Base-by-base conservation (phyloP, 2,113 vertebrate species). In the Orientallactaga bullata region DNA sequence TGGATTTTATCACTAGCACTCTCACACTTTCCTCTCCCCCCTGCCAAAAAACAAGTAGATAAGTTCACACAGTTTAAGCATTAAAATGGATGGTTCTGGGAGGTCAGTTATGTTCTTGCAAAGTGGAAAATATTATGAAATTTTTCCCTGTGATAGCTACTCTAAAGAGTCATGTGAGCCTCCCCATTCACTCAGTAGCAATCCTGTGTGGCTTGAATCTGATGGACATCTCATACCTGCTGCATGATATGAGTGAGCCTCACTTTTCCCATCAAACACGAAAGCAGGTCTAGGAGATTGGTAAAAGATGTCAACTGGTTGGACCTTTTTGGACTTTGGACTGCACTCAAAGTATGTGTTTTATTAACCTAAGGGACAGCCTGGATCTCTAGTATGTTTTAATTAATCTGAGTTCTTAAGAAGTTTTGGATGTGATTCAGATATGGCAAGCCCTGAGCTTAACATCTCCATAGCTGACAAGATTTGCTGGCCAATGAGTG, bases 361-460 rank as follows among this genome's bases (percentile, higher is more conserved):
- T 93, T 83, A 79, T 68, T 76, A 94, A 85, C 74, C 87, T 35
- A 71, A 93, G 69, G 82, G 93, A 90, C 69, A 95, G 69, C 60
- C 68, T 42, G 72, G 89, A 95, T 94, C 78, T 82, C 80, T 30
- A 92, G 69, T 77, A 88, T 96, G 95, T 93, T 95, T 96, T 89
- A 93, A 85, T 73, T 95, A 96, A 95, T 94, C 94, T 73, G 32
- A 65, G 60, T 88, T 96, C 91, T 96, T 95, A 73, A 39, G 65
- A 90, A 79, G 81, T 79, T 88, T 85, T 92, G 95, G 90, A 94
- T 77, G 65, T 51, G 35, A 93, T 91, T 95, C 82, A 88, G 78
- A 88, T 66, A 92, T 7, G 24, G 71, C 1, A 23, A 92, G 61
- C 61, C 51, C 74, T 85, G 79, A 93, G 85, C 90, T 83, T 66